Evolutionary conservation across 2,888 invertebrate species (phyloP), one percentile per base, ranked within the genome.

Genomic region (Clunio marinus): DNA sequence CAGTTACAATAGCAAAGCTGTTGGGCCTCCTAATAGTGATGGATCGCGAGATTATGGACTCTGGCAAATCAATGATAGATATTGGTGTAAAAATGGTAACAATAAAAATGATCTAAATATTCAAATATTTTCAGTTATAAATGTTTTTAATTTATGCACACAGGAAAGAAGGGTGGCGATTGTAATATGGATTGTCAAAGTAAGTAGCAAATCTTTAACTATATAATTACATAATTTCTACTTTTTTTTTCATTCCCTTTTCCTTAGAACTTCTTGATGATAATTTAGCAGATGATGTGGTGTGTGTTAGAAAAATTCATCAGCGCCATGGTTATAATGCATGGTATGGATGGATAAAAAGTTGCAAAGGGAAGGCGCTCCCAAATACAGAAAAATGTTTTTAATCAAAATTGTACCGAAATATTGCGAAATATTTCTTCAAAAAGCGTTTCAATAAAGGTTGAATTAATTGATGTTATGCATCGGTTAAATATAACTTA

Each of bases 1-100:
- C 70, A 74, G 77, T 0, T 75, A 80, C n/a, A 78, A 80, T 35
- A 82, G 83, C 0, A 73, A 80, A 51, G 78, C 77, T 1, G 74
- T 79, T 35, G 82, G 83, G 0, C 76, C 73, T 17, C 73, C 77
- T 0, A 83, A 84, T 72, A 71, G 71, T 1, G 81, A 84, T 72
- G 83, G 83, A 0, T 77, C 78, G 27, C 72, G 71, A 41, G 81
- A 81, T 71, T 80, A 75, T 70, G 78, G 78, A 25, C 71, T 78
- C 46, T 78, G 78, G 71, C 78, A 79, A 72, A 77, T 79, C 59
- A 79, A 78, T 70, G 76, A 78, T 72, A 75, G 73, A 20, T 79
- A 72, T 70, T 79, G 79, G 79, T 79, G 79, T 70, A 73, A 74
- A 67, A 65, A 72, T 1, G n/a, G n/a, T n/a, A n/a, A n/a, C n/a